Evolutionary conservation across 2,797 vertebrate species (phyloP).

Genomic region (Myripristis murdjan): DNA sequence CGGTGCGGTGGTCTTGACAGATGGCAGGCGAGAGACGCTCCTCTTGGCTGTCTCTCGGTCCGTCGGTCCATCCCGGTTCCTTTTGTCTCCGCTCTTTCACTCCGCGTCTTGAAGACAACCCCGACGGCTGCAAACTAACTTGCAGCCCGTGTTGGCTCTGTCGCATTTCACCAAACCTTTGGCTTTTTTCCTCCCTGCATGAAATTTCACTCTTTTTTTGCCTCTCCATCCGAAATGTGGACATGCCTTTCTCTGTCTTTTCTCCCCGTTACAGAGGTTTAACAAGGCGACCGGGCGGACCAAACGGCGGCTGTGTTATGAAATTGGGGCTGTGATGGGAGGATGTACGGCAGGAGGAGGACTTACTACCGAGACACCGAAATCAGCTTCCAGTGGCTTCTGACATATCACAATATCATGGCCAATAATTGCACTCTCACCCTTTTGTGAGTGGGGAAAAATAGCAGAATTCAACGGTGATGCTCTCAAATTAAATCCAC

Average conservation of each 20-base stretch:
- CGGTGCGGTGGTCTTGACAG: constrained; percentile 67
- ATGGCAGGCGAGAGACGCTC: constrained; percentile 81
- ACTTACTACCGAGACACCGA: constrained; percentile 45
- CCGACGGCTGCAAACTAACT: constrained; percentile 47
- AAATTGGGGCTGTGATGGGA: constrained; percentile 11
- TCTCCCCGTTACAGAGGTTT: constrained; percentile 7
- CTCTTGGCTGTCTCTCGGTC: constrained; percentile 70
- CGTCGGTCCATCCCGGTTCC: constrained; percentile 76
- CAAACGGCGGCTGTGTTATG: constrained; percentile 23
- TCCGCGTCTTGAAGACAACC: constrained; percentile 59
- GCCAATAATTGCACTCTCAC: constrained; percentile 32
- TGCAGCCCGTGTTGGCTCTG: constrained; percentile 3
- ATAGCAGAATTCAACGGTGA: neutral
- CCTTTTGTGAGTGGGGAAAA: constrained; percentile 39
- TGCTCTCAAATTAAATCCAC: neutral
- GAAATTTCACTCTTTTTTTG: constrained; percentile 18
- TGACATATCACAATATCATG: constrained; percentile 49
- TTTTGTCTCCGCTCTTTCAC: constrained; percentile 71
- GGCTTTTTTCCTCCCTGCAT: constrained; percentile 7
- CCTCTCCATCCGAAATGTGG: constrained; percentile 44
- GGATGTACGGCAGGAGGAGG: constrained; percentile 56
- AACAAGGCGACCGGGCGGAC: constrained; percentile 9
- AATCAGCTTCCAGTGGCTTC: constrained; percentile 41
- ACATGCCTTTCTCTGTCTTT: constrained; percentile 24
- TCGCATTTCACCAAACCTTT: neutral